Evolutionary conservation across 1,140 invertebrate genomes (phyloP).

Genomic region (Pseudachorutes palmiensis): DNA sequence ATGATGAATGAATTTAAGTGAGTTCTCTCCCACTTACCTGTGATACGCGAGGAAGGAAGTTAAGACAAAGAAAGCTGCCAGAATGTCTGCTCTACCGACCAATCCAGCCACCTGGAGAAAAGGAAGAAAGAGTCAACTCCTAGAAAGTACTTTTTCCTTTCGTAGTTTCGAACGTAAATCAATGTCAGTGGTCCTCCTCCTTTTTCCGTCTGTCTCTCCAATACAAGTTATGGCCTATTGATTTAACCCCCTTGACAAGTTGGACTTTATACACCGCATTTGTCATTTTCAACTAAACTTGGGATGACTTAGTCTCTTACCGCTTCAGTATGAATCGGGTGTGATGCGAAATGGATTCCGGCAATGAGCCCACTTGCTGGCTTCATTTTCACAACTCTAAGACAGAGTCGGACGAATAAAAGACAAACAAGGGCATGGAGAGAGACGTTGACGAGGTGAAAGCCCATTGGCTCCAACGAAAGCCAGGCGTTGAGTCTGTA

Average conservation of each 20-base stretch:
- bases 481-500: conserved; percentile 74
- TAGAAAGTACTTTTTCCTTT: too few species aligned
- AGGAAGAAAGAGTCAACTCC: conserved; percentile 10
- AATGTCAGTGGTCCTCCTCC: neutral
- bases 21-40: conserved; percentile 56
- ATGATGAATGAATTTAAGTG: conserved; percentile 14
- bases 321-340: conserved; percentile 93
- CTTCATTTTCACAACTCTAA: conserved; percentile 32
- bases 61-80: conserved; percentile 83
- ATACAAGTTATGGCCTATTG: conserved; percentile 8
- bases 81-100: conserved; percentile 86
- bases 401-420: conserved; percentile 57
- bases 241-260: conserved; percentile 6
- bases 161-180: conserved; percentile 3
- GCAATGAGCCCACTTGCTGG: conserved; percentile 49
- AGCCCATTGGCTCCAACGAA: conserved; percentile 77
- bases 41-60: conserved; percentile 73
- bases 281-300: neutral
- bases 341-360: conserved; percentile 82
- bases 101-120: conserved; percentile 78
- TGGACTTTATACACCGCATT: neutral
- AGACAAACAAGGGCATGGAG: conserved; percentile 70
- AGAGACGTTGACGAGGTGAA: conserved; percentile 77
- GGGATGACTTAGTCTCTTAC: conserved; percentile 60
- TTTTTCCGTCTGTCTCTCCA: neutral